Percentiles rank a stretch among this genome's conserved stretches.
Conservation (phyloP, 2,797 vertebrate species). For the Dipus sagitta region DNA sequence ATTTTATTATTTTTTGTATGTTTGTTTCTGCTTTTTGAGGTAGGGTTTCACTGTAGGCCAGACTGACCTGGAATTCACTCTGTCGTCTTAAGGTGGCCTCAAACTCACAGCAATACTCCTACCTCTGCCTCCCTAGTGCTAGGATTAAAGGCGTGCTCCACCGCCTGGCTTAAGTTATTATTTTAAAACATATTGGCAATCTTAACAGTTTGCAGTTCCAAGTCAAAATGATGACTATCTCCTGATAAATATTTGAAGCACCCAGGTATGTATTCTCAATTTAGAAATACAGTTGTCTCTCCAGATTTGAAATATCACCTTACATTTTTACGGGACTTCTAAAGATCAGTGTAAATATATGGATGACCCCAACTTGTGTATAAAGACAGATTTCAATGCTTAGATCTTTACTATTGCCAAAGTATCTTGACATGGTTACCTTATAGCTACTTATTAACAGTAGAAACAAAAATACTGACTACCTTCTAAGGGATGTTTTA, state of each 20-base stretch:
- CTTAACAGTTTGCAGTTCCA: background rate
- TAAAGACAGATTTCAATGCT: background rate
- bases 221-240: background rate
- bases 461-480: background rate
- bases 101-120: too few species aligned
- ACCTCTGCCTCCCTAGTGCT: too few species aligned
- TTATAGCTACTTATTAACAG: background rate
- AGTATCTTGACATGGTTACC: background rate
- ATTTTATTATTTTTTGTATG: background rate
- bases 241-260: slow-evolving; percentile 56
- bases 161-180: background rate
- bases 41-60: too few species aligned
- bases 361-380: background rate
- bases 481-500: background rate
- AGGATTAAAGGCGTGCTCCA: too few species aligned
- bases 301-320: slow-evolving; percentile 18
- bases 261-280: background rate
- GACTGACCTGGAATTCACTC: too few species aligned
- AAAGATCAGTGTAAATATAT: background rate
- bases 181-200: slow-evolving; percentile 41
- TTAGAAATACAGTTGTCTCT: slow-evolving; percentile 15
- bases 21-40: too few species aligned
- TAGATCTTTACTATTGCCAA: background rate
- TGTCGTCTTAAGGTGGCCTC: too few species aligned
- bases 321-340: background rate